Percentiles rank a stretch among this genome's conserved stretches.
phyloP scores from a whole-genome alignment of 1,140 invertebrate species.

The Tyrophagus putrescentiae region DNA sequence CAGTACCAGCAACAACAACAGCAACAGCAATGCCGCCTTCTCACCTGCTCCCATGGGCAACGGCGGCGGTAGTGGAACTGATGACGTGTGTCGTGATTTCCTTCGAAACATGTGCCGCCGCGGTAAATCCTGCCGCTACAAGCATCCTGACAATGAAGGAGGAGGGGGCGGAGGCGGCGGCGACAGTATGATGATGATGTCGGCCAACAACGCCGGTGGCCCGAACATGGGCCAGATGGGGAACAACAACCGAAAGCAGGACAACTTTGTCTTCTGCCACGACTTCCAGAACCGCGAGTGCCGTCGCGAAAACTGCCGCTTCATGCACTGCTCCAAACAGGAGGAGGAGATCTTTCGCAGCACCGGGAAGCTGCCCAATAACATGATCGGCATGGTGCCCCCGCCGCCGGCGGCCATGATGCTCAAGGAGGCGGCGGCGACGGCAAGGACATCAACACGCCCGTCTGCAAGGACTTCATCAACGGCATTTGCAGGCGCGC shows the following conservation, averaged over 20 bases:
- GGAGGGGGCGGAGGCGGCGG: too few relatives aligned
- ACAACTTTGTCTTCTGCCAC: conserved; percentile 53
- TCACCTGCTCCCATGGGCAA: background rate
- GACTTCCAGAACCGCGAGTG: conserved; percentile 63
- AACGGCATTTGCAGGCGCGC: conserved; percentile 52
- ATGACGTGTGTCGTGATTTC: conserved; percentile 40
- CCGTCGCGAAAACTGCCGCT: conserved; percentile 48
- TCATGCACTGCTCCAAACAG: conserved; percentile 57
- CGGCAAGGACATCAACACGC: conserved; percentile 33
- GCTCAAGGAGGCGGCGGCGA: background rate
- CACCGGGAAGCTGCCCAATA: conserved; percentile 49
- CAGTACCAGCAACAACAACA: conserved; percentile 2
- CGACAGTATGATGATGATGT: conserved; percentile 36
- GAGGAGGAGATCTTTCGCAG: conserved; percentile 57
- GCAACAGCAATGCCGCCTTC: conserved; percentile 5
- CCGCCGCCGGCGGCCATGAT: background rate
- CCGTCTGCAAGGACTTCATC: conserved; percentile 58
- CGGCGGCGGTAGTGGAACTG: background rate
- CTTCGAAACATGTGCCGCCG: conserved; percentile 52
- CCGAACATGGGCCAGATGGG: conserved; percentile 7
- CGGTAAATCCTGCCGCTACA: conserved; percentile 58
- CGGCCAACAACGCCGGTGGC: conserved; percentile 16
- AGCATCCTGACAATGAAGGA: conserved; percentile 46
- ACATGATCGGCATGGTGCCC: conserved; percentile 34
- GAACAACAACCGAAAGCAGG: conserved; percentile 20